These are phyloP conservation scores for Sorex maritimensis DNA, from an alignment of 2,797 vertebrate species.

Conservation along the genomic window DNA sequence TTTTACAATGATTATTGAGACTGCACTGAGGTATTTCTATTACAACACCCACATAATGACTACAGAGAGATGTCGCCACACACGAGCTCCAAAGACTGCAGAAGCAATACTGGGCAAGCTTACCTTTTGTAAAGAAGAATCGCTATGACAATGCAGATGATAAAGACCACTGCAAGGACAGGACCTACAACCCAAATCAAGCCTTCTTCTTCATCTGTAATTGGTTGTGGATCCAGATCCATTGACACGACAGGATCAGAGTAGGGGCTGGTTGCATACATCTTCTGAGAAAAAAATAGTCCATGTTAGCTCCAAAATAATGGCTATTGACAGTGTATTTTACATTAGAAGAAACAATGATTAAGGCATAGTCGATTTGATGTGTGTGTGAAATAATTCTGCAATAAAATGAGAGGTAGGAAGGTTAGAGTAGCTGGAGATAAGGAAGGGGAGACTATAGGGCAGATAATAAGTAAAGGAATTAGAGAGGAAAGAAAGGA, in stretches of 20 bases:
- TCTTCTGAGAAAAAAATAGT: constrained; percentile 92
- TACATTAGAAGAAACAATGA: constrained; percentile 15
- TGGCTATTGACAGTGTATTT: not conserved
- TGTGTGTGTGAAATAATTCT: not conserved
- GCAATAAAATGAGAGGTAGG: not conserved
- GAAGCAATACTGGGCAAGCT: constrained; percentile 82
- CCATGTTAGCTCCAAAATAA: constrained; percentile 56
- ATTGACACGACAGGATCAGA: constrained; percentile 98
- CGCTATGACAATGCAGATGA: constrained; percentile 99
- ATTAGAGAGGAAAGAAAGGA: not conserved
- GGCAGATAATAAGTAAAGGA: not conserved
- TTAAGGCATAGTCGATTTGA: constrained; percentile 9
- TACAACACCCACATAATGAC: constrained; percentile 1
- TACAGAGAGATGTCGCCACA: too few species aligned
- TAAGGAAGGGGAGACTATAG: not conserved
- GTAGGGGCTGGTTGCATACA: constrained; percentile 99
- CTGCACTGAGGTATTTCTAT: not conserved
- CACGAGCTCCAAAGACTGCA: not conserved
- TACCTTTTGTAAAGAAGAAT: constrained; percentile 99
- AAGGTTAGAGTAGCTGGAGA: not conserved
- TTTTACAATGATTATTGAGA: not conserved
- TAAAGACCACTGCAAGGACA: constrained; percentile 99
- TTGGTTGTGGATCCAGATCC: constrained; percentile 98
- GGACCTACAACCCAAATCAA: constrained; percentile 99
- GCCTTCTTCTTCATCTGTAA: constrained; percentile 99